Evolutionary conservation across 2,113 vertebrate species (phyloP), one percentile per base, ranked within the genome.

Genomic region (Otocyon megalotis): DNA sequence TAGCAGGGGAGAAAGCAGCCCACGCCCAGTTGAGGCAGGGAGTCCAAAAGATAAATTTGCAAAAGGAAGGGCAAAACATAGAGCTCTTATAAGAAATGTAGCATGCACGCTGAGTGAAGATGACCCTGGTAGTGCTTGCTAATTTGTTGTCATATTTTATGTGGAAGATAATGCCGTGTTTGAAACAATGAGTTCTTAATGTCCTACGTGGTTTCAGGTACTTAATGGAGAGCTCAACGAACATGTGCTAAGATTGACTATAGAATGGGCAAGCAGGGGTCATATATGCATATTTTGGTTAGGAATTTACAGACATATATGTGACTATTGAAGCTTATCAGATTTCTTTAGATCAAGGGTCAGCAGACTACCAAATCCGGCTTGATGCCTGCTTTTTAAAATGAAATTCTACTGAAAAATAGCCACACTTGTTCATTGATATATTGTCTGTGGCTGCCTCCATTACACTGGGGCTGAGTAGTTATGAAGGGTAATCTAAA

Each of bases 1-100:
- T 96, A 97, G 80, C 82, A 81, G 95, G 17, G 50, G 83, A 92
- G 94, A 96, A 95, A 48, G 92, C 97, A 97, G 93, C 87, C 96
- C 17, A 32, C 0, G 0, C 30, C n/a, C 62, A 56, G 85, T 6
- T 14, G 56, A 50, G 24, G 80, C 17, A 35, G 19, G 63, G 62
- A 26, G 28, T 13, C 22, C 65, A 85, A 50, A 84, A 81, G 79
- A 87, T 2, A 14, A 32, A 26, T 85, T 48, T 88, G 20, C 37
- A 63, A 67, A 93, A 76, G 15, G 32, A 79, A 86, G 19, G 54
- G 63, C 32, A 90, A 80, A 24, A 26, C 8, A 26, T 24, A 8
- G 63, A 48, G 20, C 4, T 30, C 10, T 22, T 60, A 14, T 2
- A 24, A n/a, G 79, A 79, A 90, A 56, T 13, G 12, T 30, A 83